Percentiles rank a stretch among this genome's conserved stretches.
Conservation (phyloP, 2,113 vertebrate species). For the Hemiprocne comata region DNA sequence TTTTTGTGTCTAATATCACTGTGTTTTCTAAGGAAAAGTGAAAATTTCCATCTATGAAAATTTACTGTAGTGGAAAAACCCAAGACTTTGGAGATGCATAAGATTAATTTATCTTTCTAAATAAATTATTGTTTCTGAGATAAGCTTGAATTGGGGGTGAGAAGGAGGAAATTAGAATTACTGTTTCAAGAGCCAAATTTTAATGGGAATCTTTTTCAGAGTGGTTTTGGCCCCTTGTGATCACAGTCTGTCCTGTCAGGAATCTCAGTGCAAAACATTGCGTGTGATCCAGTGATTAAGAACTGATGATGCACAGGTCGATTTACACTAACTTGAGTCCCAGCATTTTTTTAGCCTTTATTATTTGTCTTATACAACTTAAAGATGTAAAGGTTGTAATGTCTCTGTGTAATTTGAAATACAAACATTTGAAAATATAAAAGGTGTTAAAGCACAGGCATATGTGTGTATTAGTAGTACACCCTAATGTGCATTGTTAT, state of each 20-base stretch:
- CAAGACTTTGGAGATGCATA: not conserved
- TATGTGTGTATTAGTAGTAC: not conserved
- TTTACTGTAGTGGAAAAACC: not conserved
- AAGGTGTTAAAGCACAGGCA: not conserved
- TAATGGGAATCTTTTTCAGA: not conserved
- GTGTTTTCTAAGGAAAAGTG: not conserved
- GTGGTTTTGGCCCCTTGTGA: not conserved
- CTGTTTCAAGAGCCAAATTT: not conserved
- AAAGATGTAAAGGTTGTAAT: not conserved
- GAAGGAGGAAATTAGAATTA: not conserved
- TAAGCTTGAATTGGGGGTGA: not conserved
- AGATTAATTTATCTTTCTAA: conserved; percentile 4
- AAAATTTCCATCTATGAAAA: not conserved
- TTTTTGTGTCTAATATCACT: not conserved
- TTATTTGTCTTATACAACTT: not conserved
- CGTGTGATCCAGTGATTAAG: not conserved
- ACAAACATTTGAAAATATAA: not conserved
- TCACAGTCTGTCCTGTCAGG: not conserved
- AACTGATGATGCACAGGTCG: not conserved
- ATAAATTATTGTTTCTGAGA: not conserved
- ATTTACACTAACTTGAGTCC: not conserved
- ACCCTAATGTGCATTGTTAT: rapidly evolving
- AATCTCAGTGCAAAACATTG: not conserved
- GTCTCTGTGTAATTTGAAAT: not conserved
- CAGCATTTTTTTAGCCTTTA: not conserved